These are phyloP conservation scores for Cinclus cinclus DNA, from an alignment of 2,113 vertebrate species.

Conservation along the genomic window DNA sequence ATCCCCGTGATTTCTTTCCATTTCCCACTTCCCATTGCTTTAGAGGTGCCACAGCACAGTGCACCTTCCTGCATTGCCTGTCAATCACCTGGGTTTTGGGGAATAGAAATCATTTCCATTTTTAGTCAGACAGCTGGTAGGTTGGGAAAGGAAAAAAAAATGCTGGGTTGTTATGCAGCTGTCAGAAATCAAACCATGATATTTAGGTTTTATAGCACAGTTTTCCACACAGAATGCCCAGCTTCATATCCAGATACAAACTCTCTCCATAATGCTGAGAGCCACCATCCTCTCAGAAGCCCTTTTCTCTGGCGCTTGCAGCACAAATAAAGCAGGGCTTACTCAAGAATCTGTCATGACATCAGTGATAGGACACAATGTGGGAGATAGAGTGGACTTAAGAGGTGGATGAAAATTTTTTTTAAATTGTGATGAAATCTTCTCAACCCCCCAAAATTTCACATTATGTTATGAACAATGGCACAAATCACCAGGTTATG, in stretches of 20 bases:
- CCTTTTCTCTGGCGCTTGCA: background rate
- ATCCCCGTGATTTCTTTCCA: background rate
- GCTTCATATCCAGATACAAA: background rate
- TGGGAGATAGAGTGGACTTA: background rate
- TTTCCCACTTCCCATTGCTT: background rate
- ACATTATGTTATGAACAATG: background rate
- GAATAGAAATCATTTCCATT: slow-evolving; percentile 14
- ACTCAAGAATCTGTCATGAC: background rate
- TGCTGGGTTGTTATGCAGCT: background rate
- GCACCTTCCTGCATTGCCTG: background rate
- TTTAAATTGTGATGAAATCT: background rate
- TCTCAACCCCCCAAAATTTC: background rate
- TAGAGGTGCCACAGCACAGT: background rate
- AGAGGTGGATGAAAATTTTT: background rate
- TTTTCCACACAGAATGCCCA: background rate
- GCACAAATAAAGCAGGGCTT: background rate
- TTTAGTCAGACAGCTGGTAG: slow-evolving; percentile 14
- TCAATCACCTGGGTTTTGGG: background rate
- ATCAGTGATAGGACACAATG: background rate
- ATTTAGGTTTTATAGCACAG: background rate
- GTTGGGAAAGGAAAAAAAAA: background rate
- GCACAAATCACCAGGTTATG: background rate
- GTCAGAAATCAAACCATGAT: background rate
- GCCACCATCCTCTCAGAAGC: background rate
- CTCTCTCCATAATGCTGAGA: background rate